Base-by-base conservation (phyloP, 1,140 invertebrate species). In the Pectinophora gossypiella region DNA sequence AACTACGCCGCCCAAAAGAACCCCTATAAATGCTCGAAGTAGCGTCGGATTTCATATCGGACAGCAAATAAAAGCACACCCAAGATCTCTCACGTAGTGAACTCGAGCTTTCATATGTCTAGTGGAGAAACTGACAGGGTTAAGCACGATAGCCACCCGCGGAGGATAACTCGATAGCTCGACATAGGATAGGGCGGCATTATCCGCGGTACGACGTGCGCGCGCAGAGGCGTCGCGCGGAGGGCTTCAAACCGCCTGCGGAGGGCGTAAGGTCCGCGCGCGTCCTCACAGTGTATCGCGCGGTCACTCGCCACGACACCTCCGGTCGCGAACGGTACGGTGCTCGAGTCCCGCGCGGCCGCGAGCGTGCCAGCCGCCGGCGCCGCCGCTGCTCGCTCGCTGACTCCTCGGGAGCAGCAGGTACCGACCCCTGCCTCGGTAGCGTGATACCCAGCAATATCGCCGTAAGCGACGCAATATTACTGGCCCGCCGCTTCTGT, bases 231-330 rank as follows among this genome's bases (percentile, higher is more conserved):
- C 74, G 76, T 77, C 79, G 72, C 64, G 73, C 72, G 72, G 80
- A 80, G 77, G 74, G 72, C 77, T 69, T 84, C 83, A 86, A 83
- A 86, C 71, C 77, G 83, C 74, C 71, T 76, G 64, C 72, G 73
- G 73, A 81, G 73, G 76, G 83, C 83, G 74, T 48, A 56, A 72
- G 64, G 68, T 72, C 65, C 75, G 78, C 82, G 76, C 82, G 81
- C 61, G 62, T 81, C 13, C 22, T 62, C 56, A 56, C 54, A 50
- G 57, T 68, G 61, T 64, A 50, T 47, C 64, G 65, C 68, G 68
- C 70, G 74, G 67, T 78, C 73, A 72, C 65, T 76, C 54, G 56
- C 59, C 64, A 72, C 67, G 67, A 75, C 68, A 72, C 67, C 81
- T 76, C 72, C 61, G 65, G 63, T 70, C 61, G 73, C 66, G 67